Evolutionary conservation across 2,797 vertebrate species (phyloP).

Genomic region (Catharus ustulatus): DNA sequence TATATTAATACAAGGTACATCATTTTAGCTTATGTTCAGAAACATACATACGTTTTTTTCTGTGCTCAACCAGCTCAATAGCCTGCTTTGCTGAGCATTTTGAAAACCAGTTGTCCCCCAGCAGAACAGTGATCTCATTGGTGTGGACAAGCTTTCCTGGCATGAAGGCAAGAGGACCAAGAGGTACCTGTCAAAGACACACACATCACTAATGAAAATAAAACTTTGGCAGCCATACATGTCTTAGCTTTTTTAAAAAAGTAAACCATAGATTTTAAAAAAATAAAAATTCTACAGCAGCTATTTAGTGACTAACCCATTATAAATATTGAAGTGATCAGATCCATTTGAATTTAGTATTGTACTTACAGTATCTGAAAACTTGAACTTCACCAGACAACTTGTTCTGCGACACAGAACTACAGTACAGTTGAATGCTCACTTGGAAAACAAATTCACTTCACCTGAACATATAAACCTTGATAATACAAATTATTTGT

Average conservation of each 20-base stretch:
- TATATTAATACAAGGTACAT: neutral
- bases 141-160: slow-evolving; percentile 92
- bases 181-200: slow-evolving; percentile 85
- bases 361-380: neutral
- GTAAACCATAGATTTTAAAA: neutral
- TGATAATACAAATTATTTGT: neutral
- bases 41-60: slow-evolving; percentile 89
- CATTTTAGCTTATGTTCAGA: neutral
- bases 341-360: neutral
- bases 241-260: neutral
- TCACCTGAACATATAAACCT: neutral
- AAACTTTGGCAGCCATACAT: neutral
- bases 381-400: neutral
- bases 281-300: neutral
- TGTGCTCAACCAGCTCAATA: slow-evolving; percentile 85
- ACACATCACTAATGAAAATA: neutral
- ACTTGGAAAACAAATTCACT: neutral
- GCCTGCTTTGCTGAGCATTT: slow-evolving; percentile 96
- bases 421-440: neutral
- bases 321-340: neutral
- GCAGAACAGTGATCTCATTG: slow-evolving; percentile 92
- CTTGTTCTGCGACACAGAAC: neutral
- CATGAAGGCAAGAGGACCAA: slow-evolving; percentile 94
- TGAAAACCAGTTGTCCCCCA: slow-evolving; percentile 97
- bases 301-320: neutral